These are phyloP conservation scores for Mico argentatus DNA, from an alignment of 2,797 vertebrate genomes.

Conservation along the genomic window DNA sequence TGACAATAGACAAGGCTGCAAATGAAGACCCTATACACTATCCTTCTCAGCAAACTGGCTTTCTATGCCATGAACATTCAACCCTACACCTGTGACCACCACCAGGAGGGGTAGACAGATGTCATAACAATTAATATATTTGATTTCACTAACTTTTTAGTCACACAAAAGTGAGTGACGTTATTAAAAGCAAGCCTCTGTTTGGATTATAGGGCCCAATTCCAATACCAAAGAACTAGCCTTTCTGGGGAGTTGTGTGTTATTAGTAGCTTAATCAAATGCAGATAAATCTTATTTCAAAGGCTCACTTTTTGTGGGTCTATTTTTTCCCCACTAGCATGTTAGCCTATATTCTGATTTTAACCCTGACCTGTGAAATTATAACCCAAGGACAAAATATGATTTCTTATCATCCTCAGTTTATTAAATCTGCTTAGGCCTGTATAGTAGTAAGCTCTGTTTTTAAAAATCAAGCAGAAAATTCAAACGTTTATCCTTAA, in stretches of 20 bases:
- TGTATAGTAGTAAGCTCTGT: background rate
- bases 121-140: background rate
- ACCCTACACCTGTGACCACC: background rate
- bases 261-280: conserved; percentile 5
- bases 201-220: background rate
- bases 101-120: background rate
- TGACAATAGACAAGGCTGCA: background rate
- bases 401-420: background rate
- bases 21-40: background rate
- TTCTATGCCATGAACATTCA: background rate
- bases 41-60: background rate
- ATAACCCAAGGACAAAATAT: background rate
- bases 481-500: background rate
- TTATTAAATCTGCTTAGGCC: background rate
- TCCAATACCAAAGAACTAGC: conserved; percentile 31
- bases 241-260: background rate
- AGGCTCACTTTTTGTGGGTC: background rate
- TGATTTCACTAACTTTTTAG: conserved; percentile 13
- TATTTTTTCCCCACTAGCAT: background rate
- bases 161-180: background rate
- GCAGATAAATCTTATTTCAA: conserved; percentile 27
- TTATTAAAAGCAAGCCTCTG: conserved; percentile 9
- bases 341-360: background rate
- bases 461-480: background rate
- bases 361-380: conserved; percentile 6